A percentile compares a stretch with the other conserved stretches of the same genome.
Evolutionary conservation across 2,888 invertebrate genomes (phyloP).

Genomic region (Aleiodes alternator): DNA sequence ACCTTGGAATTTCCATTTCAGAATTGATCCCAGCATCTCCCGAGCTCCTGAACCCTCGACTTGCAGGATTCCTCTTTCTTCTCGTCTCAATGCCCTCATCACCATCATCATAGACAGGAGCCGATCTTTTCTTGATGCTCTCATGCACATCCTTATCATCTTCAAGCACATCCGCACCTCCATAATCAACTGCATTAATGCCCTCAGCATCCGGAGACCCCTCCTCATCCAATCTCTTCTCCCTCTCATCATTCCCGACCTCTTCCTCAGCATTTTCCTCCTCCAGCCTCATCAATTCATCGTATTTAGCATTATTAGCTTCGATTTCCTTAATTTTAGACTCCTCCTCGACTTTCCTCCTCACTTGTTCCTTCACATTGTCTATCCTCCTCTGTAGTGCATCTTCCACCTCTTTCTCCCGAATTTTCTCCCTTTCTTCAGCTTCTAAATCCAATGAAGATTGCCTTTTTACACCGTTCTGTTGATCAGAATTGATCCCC

Average conservation of each 20-base stretch:
- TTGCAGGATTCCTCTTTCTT: slow-evolving; percentile 23
- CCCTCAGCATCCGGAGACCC: not conserved
- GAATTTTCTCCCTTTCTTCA: slow-evolving; percentile 43
- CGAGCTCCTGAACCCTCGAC: slow-evolving; percentile 16
- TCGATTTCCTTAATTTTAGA: slow-evolving; percentile 59
- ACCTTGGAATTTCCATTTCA: not conserved
- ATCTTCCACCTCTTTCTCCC: slow-evolving; percentile 67
- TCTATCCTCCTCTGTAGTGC: slow-evolving; percentile 72
- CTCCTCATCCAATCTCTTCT: slow-evolving; percentile 18
- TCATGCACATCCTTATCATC: not conserved
- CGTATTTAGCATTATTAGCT: slow-evolving; percentile 65
- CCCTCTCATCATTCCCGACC: slow-evolving; percentile 19
- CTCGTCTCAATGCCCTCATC: slow-evolving; percentile 35
- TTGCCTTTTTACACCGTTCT: slow-evolving; percentile 10
- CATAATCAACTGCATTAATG: slow-evolving; percentile 20
- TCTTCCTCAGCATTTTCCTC: slow-evolving; percentile 54
- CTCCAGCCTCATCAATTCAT: slow-evolving; percentile 56
- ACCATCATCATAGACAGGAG: slow-evolving; percentile 53
- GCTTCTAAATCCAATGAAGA: not conserved
- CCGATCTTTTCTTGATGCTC: slow-evolving; percentile 22
- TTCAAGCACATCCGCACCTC: slow-evolving; percentile 1
- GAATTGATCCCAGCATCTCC: not conserved
- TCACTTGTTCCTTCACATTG: slow-evolving; percentile 73
- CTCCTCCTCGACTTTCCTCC: slow-evolving; percentile 68
- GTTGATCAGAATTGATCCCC: not conserved